Base-by-base conservation (phyloP, 2,113 vertebrate genomes). In the Ictalurus furcatus region DNA sequence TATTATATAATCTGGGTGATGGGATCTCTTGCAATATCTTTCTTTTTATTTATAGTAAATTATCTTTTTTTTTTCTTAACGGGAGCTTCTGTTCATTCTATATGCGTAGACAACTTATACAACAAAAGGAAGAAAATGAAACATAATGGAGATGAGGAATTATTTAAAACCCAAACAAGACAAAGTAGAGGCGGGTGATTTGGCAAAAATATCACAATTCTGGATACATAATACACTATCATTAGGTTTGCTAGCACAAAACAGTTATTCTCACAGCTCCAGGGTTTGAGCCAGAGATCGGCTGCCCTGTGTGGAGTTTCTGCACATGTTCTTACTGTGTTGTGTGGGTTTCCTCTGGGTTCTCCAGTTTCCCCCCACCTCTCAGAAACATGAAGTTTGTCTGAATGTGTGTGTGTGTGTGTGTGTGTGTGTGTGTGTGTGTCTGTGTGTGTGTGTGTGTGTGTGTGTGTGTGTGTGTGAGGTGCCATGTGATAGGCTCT, bases 31-130 rank as follows among this genome's bases (percentile, higher is more conserved):
- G 21, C 37, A 44, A 79, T 83, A 19, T 14, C 23, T 59, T 83
- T 81, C 76, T 28, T 25, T 48, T 85, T 91, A 82, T 56, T 69
- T 58, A 84, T 78, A 79, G 23, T 93, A 94, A 92, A 94, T 89
- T 93, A 92, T 92, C 93, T 94, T 83, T 89, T 74, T 74, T 96
- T 96, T 96, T 95, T 95, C 95, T 95, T 94, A 94, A 96, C 95
- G 95, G 95, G 95, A 95, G 93, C 93, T 93, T 93, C 92, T 95
- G 94, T 95, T 94, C 90, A 93, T 90, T 92, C 71, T 80, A 21
- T 92, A 91, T 94, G 94, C 91, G 94, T 93, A 63, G 80, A 58
- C 34, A 80, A 58, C 67, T 34, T 69, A 52, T 56, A 25, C 30
- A 23, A 25, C 30, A 14, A 12, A n/a, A 81, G 56, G 28, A 63